A percentile compares a stretch with the other conserved stretches of the same genome.
Conservation (phyloP, 2,797 vertebrate species). For the Aplochiton taeniatus region DNA sequence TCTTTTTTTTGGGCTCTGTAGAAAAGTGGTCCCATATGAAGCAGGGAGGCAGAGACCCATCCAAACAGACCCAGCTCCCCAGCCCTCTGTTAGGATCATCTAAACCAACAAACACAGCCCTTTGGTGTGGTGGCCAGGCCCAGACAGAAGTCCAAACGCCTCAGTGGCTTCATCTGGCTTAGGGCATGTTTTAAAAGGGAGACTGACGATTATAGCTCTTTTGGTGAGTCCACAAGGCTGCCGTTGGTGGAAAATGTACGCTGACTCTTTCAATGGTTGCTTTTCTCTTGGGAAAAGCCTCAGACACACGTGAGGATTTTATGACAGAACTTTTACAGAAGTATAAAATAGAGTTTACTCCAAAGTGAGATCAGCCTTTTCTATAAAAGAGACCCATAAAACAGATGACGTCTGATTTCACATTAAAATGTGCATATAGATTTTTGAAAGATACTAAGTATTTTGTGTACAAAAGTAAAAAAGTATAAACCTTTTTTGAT, state of each 20-base stretch:
- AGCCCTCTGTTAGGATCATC: constrained; percentile 41
- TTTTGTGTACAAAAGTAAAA: too few relatives aligned
- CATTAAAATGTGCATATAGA: too few relatives aligned
- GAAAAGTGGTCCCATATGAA: constrained; percentile 67
- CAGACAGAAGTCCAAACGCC: constrained; percentile 53
- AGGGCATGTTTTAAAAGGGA: constrained; percentile 27
- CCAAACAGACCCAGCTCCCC: constrained; percentile 32
- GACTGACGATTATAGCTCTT: constrained; percentile 35
- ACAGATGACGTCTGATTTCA: too few relatives aligned
- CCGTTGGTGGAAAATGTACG: constrained; percentile 7
- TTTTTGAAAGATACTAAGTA: too few relatives aligned
- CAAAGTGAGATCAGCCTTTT: too few relatives aligned
- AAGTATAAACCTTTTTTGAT: too few relatives aligned
- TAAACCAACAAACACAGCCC: constrained; percentile 47
- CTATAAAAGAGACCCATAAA: too few relatives aligned
- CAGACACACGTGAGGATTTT: too few relatives aligned
- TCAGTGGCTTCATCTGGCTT: constrained; percentile 42
- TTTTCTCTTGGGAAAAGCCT: too few relatives aligned
- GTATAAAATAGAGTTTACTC: too few relatives aligned
- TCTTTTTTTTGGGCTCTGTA: constrained; percentile 38
- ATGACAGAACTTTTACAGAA: too few relatives aligned
- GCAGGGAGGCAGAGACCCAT: constrained; percentile 44
- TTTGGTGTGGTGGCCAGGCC: constrained; percentile 35
- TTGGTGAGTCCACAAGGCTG: constrained; percentile 16
- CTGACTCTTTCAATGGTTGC: too few relatives aligned